A percentile compares a stretch with the other conserved stretches of the same genome.
Conservation (phyloP, 2,797 vertebrate genomes). For the Naso thynnoides region DNA sequence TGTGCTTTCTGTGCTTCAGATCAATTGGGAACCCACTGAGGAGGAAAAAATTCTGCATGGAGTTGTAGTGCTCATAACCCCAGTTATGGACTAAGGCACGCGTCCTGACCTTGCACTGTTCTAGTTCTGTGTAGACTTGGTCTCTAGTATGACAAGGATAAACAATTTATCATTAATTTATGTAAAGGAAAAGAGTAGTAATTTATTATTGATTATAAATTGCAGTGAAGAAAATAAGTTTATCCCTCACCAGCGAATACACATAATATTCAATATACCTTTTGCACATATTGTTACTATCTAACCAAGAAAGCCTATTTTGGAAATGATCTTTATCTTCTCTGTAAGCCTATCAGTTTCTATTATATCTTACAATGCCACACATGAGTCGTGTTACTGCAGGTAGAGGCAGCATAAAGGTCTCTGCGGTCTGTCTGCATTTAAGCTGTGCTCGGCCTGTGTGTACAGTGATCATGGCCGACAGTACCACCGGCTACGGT, state of each 20-base stretch:
- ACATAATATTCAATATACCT: background rate
- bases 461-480: constrained; percentile 72
- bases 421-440: constrained; percentile 71
- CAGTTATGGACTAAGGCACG: too few species aligned
- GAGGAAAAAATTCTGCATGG: too few species aligned
- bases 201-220: constrained; percentile 14
- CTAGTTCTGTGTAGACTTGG: too few species aligned
- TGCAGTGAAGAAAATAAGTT: background rate
- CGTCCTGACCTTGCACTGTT: too few species aligned
- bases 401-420: constrained; percentile 73
- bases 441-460: constrained; percentile 37
- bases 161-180: background rate
- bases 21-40: too few species aligned
- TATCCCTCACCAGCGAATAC: background rate
- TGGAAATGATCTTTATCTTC: constrained; percentile 63
- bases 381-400: constrained; percentile 57
- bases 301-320: constrained; percentile 19
- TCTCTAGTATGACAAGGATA: background rate
- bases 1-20: too few species aligned
- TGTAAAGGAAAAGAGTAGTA: background rate
- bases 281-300: constrained; percentile 9
- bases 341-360: constrained; percentile 69
- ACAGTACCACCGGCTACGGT: constrained; percentile 68
- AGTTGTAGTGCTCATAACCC: too few species aligned
- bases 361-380: constrained; percentile 71